Evolutionary conservation across 37 sponge, comb jelly and placozoan species (phyloP), one percentile per base, ranked within the genome.

Genomic region (Crambe crambe): DNA sequence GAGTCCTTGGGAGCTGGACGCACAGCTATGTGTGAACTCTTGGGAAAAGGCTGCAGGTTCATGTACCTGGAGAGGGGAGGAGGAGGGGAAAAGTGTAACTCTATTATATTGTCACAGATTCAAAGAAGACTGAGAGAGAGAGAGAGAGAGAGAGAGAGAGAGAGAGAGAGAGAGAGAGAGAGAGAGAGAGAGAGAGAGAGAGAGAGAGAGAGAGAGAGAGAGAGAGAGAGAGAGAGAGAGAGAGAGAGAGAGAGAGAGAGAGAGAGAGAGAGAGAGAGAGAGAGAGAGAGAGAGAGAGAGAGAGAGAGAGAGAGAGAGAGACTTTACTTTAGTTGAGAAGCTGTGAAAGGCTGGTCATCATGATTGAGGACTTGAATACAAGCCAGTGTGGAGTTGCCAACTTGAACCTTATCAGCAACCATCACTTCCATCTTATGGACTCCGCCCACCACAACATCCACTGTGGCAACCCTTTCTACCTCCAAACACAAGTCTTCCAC

Each of bases 401-500:
- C 78, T 75, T 95, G 90, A 1, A 88, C 84, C 64, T 88, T 88
- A 59, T 88, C 84, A 0, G 83, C 37, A 37, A 88, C 89, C 31
- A 56, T 58, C 9, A 89, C 86, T 29, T 86, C 70, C 12, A 90
- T 23, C 10, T 68, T 58, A 78, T 85, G 31, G 8, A 95, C 44
- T 21, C 77, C 83, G 3, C 89, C 81, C 9, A 95, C 81, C 43
- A 56, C 26, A 26, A 95, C 75, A 35, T 20, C 56, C 0, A 86
- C 74, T 3, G 47, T 44, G 10, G 57, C 58, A 1, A 39, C 51
- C 18, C 65, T 51, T 1, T 63, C 70, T 64, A 64, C 61, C 10
- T 69, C 79, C 64, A 95, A 80, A 79, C 95, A 95, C 36, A 88
- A 63, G 54, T 95, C 95, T 5, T 30, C 35, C 2, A 85, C 71